These are phyloP conservation scores for Zaprionus camerounensis DNA, from an alignment of 1,140 invertebrate genomes.

Conservation along the genomic window DNA sequence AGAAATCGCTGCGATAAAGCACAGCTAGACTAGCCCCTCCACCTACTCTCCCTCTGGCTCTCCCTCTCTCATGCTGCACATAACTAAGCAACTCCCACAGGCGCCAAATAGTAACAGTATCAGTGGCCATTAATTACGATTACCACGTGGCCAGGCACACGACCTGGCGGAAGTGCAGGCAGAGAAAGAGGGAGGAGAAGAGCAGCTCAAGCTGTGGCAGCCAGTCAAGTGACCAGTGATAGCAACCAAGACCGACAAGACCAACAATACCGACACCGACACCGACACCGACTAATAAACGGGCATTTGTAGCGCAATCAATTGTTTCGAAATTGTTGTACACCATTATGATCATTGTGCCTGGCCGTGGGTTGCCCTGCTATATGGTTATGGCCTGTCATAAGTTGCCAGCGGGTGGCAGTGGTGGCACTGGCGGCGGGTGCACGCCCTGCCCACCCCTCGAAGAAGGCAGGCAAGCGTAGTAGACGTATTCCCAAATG, in stretches of 20 bases:
- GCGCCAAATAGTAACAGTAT: conserved; percentile 59
- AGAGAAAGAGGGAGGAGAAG: background rate
- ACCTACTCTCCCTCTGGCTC: background rate
- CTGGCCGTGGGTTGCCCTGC: conserved; percentile 41
- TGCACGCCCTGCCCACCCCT: conserved; percentile 1
- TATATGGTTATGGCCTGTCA: conserved; percentile 83
- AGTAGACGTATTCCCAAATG: conserved; percentile 70
- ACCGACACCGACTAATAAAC: conserved; percentile 70
- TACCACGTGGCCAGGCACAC: conserved; percentile 79
- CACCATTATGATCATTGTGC: conserved; percentile 76
- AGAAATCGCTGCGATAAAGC: conserved; percentile 66
- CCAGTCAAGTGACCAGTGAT: conserved; percentile 35
- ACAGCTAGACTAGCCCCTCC: background rate
- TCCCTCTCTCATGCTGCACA: background rate
- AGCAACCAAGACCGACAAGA: conserved; percentile 1
- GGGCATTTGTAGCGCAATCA: conserved; percentile 81
- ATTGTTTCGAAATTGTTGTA: conserved; percentile 82
- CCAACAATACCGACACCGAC: background rate
- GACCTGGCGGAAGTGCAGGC: conserved; percentile 73
- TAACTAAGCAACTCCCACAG: conserved; percentile 46
- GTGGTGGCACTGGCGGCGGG: background rate
- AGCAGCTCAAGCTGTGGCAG: conserved; percentile 30
- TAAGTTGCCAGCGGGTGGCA: conserved; percentile 64
- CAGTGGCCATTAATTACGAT: conserved; percentile 80
- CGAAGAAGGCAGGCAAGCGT: background rate